phyloP scores from a whole-genome alignment of 2,888 invertebrate species.

The Colostygia pectinataria region DNA sequence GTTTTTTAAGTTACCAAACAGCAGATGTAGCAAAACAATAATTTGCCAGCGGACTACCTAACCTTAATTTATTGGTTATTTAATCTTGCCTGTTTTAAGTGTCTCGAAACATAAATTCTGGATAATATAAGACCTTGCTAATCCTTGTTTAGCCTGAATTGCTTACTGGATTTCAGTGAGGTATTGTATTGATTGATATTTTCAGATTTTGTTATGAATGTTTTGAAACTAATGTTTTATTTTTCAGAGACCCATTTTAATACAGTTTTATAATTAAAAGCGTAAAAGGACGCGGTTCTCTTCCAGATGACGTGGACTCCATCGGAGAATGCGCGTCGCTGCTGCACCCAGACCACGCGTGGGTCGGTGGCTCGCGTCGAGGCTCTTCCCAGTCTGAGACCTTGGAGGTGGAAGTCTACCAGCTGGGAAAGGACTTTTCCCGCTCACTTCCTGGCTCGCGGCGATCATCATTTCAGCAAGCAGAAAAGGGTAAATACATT shows the following conservation, averaged over 20 bases:
- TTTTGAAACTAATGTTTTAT: slow-evolving; percentile 1
- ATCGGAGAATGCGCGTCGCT: slow-evolving; percentile 89
- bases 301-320: slow-evolving; percentile 87
- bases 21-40: too few relatives aligned
- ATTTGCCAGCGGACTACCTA: background rate
- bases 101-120: too few relatives aligned
- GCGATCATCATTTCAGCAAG: slow-evolving; percentile 91
- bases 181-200: background rate
- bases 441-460: slow-evolving; percentile 93
- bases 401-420: slow-evolving; percentile 92
- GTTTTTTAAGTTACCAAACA: slow-evolving; percentile 1
- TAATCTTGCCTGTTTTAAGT: too few relatives aligned
- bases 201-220: background rate
- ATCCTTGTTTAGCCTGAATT: slow-evolving; percentile 1
- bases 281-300: slow-evolving; percentile 27
- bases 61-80: too few relatives aligned
- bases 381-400: slow-evolving; percentile 96
- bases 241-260: slow-evolving; percentile 10
- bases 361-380: slow-evolving; percentile 89
- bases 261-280: slow-evolving; percentile 28
- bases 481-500: slow-evolving; percentile 77
- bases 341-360: slow-evolving; percentile 94
- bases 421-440: slow-evolving; percentile 93
- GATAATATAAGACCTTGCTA: background rate
- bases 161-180: background rate